These are phyloP conservation scores for Lepisosteus osseus DNA, from an alignment of 2,113 vertebrate genomes.

Conservation along the genomic window DNA sequence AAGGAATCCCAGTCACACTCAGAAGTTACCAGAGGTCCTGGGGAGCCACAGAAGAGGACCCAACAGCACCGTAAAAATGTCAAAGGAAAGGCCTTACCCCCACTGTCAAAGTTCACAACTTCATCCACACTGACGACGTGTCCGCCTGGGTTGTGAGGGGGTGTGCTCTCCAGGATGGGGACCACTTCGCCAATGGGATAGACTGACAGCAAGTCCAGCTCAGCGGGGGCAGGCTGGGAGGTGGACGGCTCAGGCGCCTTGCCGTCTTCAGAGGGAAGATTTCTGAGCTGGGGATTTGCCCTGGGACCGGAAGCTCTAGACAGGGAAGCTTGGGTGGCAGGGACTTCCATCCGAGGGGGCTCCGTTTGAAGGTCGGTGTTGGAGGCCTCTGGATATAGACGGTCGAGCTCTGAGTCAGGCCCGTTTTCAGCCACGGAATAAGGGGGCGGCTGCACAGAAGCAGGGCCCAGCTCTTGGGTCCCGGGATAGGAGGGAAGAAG, in stretches of 20 bases:
- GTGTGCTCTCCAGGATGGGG: slow-evolving; percentile 25
- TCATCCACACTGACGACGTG: slow-evolving; percentile 75
- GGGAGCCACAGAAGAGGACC: too few relatives aligned
- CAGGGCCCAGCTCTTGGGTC: neutral
- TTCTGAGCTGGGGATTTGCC: neutral
- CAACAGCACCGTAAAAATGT: too few relatives aligned
- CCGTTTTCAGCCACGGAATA: neutral
- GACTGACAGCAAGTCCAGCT: slow-evolving; percentile 30
- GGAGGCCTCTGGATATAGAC: slow-evolving; percentile 3
- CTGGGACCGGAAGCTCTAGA: slow-evolving; percentile 11
- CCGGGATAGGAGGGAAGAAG: slow-evolving; percentile 25
- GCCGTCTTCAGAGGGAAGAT: neutral
- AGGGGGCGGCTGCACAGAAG: slow-evolving; percentile 9
- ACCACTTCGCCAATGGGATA: neutral
- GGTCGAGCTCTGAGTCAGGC: slow-evolving; percentile 6
- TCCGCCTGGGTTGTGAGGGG: slow-evolving; percentile 43
- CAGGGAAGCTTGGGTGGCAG: neutral
- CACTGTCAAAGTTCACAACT: slow-evolving; percentile 64
- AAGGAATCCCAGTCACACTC: too few relatives aligned
- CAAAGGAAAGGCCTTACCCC: slow-evolving; percentile 55
- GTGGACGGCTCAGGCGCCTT: neutral
- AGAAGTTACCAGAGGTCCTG: too few relatives aligned
- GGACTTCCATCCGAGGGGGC: neutral
- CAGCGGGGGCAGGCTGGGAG: neutral
- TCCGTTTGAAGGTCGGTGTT: neutral